These are phyloP conservation scores for Allophyes oxyacanthae DNA, from an alignment of 2,888 invertebrate genomes.

Conservation along the genomic window DNA sequence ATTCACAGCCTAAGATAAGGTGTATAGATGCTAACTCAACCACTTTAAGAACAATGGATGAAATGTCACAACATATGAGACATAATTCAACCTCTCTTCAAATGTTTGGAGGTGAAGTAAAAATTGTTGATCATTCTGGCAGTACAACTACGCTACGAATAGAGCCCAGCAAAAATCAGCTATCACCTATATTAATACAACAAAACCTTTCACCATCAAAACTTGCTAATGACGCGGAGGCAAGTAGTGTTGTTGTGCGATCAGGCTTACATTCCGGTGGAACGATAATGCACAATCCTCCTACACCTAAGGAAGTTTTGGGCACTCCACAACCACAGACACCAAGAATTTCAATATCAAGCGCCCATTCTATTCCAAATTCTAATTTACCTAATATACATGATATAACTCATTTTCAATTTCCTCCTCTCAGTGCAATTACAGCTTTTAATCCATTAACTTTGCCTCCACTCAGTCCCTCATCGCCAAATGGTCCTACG, in stretches of 20 bases:
- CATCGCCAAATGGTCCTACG: slow-evolving; percentile 89
- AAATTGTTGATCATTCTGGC: slow-evolving; percentile 92
- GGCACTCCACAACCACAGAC: slow-evolving; percentile 83
- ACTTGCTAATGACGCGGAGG: slow-evolving; percentile 83
- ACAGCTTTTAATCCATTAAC: slow-evolving; percentile 92
- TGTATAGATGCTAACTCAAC: slow-evolving; percentile 84
- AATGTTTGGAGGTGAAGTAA: slow-evolving; percentile 94
- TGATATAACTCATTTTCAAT: slow-evolving; percentile 89
- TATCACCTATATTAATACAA: slow-evolving; percentile 89
- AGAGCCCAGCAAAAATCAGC: slow-evolving; percentile 90
- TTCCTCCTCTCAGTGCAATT: slow-evolving; percentile 92
- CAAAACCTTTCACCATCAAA: slow-evolving; percentile 85
- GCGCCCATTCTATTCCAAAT: slow-evolving; percentile 86
- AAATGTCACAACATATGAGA: slow-evolving; percentile 89
- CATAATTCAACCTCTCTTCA: slow-evolving; percentile 89
- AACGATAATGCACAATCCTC: slow-evolving; percentile 91
- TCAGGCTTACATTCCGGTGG: slow-evolving; percentile 95
- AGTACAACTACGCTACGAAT: slow-evolving; percentile 92
- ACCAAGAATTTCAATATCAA: slow-evolving; percentile 89
- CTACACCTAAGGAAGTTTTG: slow-evolving; percentile 84
- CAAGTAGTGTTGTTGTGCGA: slow-evolving; percentile 93
- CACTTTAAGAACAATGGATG: slow-evolving; percentile 88
- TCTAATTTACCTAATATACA: slow-evolving; percentile 88
- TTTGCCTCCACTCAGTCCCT: slow-evolving; percentile 87
- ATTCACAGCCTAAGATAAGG: slow-evolving; percentile 85